Conservation (phyloP, 1,140 invertebrate species). For the Pseudomyrmex pallidus region DNA sequence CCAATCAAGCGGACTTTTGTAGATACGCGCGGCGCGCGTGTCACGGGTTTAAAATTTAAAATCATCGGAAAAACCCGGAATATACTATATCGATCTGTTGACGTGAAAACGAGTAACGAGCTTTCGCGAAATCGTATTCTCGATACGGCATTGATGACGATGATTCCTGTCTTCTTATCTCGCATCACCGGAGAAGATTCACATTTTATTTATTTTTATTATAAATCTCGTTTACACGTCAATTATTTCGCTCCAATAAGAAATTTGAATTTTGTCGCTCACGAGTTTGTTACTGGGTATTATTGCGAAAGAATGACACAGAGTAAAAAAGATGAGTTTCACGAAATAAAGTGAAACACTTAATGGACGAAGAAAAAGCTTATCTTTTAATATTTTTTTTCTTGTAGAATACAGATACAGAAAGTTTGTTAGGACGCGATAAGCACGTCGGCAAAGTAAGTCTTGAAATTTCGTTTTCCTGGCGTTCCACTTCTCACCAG, state of each 20-base stretch:
- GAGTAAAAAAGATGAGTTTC: neutral
- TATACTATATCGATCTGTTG: constrained; percentile 11
- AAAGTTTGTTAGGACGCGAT: constrained; percentile 1
- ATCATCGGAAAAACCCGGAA: neutral
- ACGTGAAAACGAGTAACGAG: neutral
- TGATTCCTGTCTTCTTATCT: neutral
- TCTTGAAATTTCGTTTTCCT: constrained; percentile 46
- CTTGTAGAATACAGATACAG: neutral
- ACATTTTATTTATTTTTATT: neutral
- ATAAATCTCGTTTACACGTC: no score
- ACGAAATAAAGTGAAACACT: neutral
- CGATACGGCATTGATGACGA: constrained; percentile 4
- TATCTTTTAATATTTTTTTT: neutral
- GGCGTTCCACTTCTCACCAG: constrained; percentile 7
- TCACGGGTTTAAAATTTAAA: constrained; percentile 34
- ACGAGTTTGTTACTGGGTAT: neutral
- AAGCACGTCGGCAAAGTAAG: neutral
- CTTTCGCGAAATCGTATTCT: constrained; percentile 25
- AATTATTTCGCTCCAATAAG: neutral
- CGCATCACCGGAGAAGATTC: no score
- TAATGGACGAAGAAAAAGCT: neutral
- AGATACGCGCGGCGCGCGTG: neutral
- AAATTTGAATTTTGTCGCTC: neutral
- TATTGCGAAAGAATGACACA: neutral
- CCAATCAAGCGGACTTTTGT: constrained; percentile 27